A percentile compares a stretch with the other conserved stretches of the same genome.
phyloP scores from a whole-genome alignment of 2,113 vertebrate genomes.

The Chlamydotis undulata region DNA sequence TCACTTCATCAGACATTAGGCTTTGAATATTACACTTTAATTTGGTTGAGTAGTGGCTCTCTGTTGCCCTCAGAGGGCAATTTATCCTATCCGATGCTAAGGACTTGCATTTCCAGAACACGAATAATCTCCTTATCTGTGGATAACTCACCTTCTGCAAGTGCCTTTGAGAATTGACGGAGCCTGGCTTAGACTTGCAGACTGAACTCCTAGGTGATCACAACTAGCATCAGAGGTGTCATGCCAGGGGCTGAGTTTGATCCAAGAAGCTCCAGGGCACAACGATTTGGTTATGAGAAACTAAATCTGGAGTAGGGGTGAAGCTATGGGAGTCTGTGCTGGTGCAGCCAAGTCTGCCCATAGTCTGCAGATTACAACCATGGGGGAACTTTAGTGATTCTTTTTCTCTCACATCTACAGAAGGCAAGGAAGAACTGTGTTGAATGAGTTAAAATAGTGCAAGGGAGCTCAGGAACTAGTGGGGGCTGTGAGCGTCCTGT shows the following conservation, averaged over 20 bases:
- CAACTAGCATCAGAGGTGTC: not conserved
- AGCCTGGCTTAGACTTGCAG: not conserved
- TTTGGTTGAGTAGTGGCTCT: constrained; percentile 33
- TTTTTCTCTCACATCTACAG: not conserved
- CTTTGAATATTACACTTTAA: constrained; percentile 60
- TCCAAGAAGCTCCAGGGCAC: not conserved
- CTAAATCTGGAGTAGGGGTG: not conserved
- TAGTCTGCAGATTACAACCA: not conserved
- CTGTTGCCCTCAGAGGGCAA: constrained; percentile 31
- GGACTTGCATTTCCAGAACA: not conserved
- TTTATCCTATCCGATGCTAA: not conserved
- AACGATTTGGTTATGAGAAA: not conserved
- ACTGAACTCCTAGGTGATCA: not conserved
- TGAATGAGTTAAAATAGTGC: not conserved
- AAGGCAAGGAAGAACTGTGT: not conserved
- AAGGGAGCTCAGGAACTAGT: not conserved
- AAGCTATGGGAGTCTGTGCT: not conserved
- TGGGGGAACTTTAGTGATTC: not conserved
- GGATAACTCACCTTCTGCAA: constrained; percentile 2
- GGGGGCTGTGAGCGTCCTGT: not conserved
- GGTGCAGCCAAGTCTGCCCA: not conserved
- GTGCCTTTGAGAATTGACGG: not conserved
- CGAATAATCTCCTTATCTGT: not conserved
- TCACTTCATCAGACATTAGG: constrained; percentile 52
- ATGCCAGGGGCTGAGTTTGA: not conserved